Evolutionary conservation across 2,113 vertebrate genomes (phyloP).

Genomic region (Ammodytes marinus): DNA sequence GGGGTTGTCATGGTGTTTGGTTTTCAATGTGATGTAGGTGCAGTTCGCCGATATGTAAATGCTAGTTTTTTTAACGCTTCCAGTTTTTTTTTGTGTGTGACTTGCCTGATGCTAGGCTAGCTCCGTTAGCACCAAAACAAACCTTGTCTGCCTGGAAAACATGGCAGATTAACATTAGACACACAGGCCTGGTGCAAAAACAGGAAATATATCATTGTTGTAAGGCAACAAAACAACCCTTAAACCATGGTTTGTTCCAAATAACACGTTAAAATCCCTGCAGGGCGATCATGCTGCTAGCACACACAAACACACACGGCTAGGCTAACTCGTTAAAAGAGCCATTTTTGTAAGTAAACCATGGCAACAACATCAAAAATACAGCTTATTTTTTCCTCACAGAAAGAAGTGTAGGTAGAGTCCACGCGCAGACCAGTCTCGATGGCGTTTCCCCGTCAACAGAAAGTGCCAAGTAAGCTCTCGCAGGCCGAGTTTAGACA

Average conservation of each 20-base stretch:
- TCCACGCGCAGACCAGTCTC: slow-evolving; percentile 17
- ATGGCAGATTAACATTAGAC: not conserved
- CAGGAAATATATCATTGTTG: not conserved
- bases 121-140: slow-evolving; percentile 69
- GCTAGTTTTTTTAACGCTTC: not conserved
- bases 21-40: too few species aligned
- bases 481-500: slow-evolving; percentile 43
- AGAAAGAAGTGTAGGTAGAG: not conserved
- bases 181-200: slow-evolving; percentile 2
- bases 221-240: not conserved
- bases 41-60: not conserved
- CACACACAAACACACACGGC: slow-evolving; percentile 34
- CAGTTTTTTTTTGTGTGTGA: not conserved
- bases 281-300: slow-evolving; percentile 47
- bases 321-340: slow-evolving; percentile 52
- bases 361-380: not conserved
- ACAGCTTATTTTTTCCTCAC: slow-evolving; percentile 6
- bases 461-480: slow-evolving; percentile 32
- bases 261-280: not conserved
- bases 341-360: slow-evolving; percentile 28
- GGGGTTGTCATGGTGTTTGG: too few species aligned
- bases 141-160: slow-evolving; percentile 10
- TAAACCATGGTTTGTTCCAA: not conserved
- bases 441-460: slow-evolving; percentile 10
- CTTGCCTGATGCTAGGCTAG: slow-evolving; percentile 10